These are phyloP conservation scores for Antitype chi DNA, from an alignment of 2,888 invertebrate genomes.

Conservation along the genomic window DNA sequence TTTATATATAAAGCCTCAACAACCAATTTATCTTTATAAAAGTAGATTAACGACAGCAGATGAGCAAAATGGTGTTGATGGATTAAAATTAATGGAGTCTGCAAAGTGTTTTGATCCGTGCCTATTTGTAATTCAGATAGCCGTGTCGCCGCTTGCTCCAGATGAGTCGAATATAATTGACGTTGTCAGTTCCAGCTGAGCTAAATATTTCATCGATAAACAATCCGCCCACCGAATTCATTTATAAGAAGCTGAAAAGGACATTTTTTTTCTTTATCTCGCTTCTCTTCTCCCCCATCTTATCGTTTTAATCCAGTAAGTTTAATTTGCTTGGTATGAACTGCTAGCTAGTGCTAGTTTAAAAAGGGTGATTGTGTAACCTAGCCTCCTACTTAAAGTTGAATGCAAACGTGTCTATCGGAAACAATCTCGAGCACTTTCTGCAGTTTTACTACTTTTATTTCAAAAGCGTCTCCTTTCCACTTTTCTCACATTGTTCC, in stretches of 20 bases:
- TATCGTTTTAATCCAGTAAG: background rate
- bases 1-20: conserved; percentile 1
- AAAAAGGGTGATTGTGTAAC: background rate
- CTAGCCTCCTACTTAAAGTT: background rate
- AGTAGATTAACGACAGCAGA: conserved; percentile 32
- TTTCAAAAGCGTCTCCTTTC: conserved; percentile 18
- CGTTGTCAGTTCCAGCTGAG: conserved; percentile 67
- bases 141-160: conserved; percentile 62
- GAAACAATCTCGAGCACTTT: conserved; percentile 16
- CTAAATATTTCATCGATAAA: conserved; percentile 71
- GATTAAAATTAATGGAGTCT: conserved; percentile 64
- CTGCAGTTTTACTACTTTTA: conserved; percentile 7
- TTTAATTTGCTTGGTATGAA: background rate
- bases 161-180: conserved; percentile 69
- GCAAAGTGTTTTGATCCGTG: conserved; percentile 68
- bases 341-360: background rate
- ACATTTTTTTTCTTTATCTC: background rate
- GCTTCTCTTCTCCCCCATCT: background rate
- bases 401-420: conserved; percentile 4
- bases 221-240: conserved; percentile 67
- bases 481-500: conserved; percentile 14
- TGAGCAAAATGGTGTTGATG: conserved; percentile 50
- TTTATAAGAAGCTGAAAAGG: conserved; percentile 16
- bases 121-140: conserved; percentile 76
- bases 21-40: conserved; percentile 17